Evolutionary conservation across 2,888 invertebrate species (phyloP).

Genomic region (Sarcophaga rosellei): DNA sequence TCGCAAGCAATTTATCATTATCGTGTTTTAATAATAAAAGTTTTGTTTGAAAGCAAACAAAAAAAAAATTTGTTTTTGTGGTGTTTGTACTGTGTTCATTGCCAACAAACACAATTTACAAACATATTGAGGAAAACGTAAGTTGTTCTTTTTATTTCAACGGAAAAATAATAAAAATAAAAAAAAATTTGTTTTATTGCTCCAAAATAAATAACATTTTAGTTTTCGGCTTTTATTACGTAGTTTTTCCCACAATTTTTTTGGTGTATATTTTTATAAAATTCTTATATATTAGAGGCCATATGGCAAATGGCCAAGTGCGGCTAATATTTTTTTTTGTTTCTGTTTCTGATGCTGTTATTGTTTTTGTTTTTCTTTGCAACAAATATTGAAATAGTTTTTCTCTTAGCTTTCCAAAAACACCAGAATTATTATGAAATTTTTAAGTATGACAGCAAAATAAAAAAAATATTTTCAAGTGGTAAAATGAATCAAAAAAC

Average conservation of each 20-base stretch:
- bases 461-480: conserved; percentile 53
- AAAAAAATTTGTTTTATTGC: conserved; percentile 21
- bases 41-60: neutral
- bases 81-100: conserved; percentile 46
- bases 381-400: neutral
- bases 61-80: neutral
- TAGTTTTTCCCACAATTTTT: conserved; percentile 4
- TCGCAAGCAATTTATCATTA: conserved; percentile 48
- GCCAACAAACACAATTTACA: conserved; percentile 27
- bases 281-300: conserved; percentile 51
- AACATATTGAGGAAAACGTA: conserved; percentile 19
- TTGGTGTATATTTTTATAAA: conserved; percentile 18
- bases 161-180: conserved; percentile 22
- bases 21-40: conserved; percentile 32
- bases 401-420: conserved; percentile 2
- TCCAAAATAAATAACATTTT: conserved; percentile 37
- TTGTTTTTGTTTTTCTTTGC: too few relatives aligned
- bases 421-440: conserved; percentile 8
- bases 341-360: too few relatives aligned
- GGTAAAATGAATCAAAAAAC: neutral
- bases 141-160: conserved; percentile 14
- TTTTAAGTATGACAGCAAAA: conserved; percentile 22
- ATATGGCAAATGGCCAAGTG: conserved; percentile 65
- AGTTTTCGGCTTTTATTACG: conserved; percentile 22
- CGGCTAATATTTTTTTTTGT: conserved; percentile 41